Evolutionary conservation across 2,888 invertebrate species (phyloP).

Genomic region (Idaea aversata): DNA sequence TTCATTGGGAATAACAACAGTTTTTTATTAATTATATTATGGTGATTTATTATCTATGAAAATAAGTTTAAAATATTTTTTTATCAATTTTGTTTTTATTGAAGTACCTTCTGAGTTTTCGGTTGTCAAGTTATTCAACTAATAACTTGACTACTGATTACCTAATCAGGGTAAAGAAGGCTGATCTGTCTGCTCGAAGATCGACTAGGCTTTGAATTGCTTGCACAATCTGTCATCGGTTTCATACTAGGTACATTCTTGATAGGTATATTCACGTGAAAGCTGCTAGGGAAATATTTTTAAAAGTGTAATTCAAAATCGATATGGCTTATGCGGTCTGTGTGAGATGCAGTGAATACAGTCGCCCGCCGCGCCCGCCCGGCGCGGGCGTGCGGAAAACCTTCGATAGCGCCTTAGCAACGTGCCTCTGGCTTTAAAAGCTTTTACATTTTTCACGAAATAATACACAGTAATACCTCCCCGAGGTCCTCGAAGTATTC

Average conservation of each 20-base stretch:
- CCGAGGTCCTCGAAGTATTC: conserved; percentile 57
- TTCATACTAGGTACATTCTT: conserved; percentile 11
- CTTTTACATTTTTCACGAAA: conserved; percentile 75
- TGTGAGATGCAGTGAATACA: conserved; percentile 39
- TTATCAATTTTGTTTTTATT: too few relatives aligned
- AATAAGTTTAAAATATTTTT: background rate
- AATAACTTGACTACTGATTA: too few relatives aligned
- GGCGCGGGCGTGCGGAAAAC: conserved; percentile 43
- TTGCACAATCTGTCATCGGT: conserved; percentile 7
- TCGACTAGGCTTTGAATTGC: background rate
- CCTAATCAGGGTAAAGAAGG: too few relatives aligned
- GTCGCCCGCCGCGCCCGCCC: background rate
- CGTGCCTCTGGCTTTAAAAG: conserved; percentile 73
- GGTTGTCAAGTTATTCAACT: too few relatives aligned
- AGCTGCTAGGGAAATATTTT: background rate
- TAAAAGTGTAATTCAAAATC: conserved; percentile 45
- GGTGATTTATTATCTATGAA: background rate
- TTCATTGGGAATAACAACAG: too few relatives aligned
- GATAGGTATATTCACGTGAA: conserved; percentile 26
- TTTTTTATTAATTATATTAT: too few relatives aligned
- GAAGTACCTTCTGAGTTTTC: too few relatives aligned
- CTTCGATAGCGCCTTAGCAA: conserved; percentile 63
- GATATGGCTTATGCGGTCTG: conserved; percentile 60
- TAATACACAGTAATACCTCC: conserved; percentile 71
- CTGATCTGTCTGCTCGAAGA: background rate